Percentiles rank a stretch among this genome's conserved stretches.
phyloP scores from a whole-genome alignment of 2,888 invertebrate genomes.

The Terebella lapidaria region DNA sequence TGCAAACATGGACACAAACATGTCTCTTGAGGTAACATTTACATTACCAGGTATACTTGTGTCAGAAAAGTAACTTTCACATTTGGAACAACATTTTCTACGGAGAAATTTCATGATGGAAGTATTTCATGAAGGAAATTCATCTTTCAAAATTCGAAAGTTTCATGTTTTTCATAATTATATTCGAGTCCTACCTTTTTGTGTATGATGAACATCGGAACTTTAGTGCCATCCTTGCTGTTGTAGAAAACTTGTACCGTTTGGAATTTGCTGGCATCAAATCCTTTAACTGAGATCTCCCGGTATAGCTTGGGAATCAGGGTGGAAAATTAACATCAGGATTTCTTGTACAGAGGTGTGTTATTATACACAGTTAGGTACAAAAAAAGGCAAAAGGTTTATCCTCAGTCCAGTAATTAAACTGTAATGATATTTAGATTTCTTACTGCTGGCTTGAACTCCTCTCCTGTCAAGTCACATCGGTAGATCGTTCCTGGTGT shows the following conservation, averaged over 20 bases:
- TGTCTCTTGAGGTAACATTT: not conserved
- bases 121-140: too few relatives aligned
- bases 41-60: too few relatives aligned
- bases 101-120: too few relatives aligned
- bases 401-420: too few relatives aligned
- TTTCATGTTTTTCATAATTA: too few relatives aligned
- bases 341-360: not conserved
- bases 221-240: slow-evolving; percentile 84
- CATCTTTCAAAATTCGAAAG: too few relatives aligned
- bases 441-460: not conserved
- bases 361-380: too few relatives aligned
- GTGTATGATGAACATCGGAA: slow-evolving; percentile 87
- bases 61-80: too few relatives aligned
- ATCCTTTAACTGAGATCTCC: slow-evolving; percentile 78
- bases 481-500: slow-evolving; percentile 83
- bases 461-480: slow-evolving; percentile 67
- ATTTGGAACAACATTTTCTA: too few relatives aligned
- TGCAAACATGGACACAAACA: slow-evolving; percentile 52
- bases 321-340: not conserved
- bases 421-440: too few relatives aligned
- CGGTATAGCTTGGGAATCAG: slow-evolving; percentile 78
- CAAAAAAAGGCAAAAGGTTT: too few relatives aligned
- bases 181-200: slow-evolving; percentile 38
- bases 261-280: slow-evolving; percentile 72
- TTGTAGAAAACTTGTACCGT: slow-evolving; percentile 86